phyloP scores from a whole-genome alignment of 2,888 invertebrate genomes.

The Heliconius charithonia region DNA sequence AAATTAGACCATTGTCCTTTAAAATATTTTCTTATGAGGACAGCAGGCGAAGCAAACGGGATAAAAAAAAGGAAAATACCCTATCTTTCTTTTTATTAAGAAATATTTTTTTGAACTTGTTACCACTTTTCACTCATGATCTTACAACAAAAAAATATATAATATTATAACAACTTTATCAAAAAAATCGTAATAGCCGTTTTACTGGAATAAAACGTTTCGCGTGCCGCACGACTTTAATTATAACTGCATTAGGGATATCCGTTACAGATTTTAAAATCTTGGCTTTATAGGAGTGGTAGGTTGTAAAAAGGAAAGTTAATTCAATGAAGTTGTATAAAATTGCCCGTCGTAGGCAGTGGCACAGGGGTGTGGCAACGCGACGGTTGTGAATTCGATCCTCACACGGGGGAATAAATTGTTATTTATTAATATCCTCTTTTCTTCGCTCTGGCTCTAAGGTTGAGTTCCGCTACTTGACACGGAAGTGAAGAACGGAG shows the following conservation, averaged over 20 bases:
- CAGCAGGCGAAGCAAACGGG: too few relatives aligned
- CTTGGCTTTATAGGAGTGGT: not conserved
- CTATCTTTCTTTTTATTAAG: too few relatives aligned
- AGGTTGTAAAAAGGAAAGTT: not conserved
- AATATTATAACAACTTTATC: slow-evolving; percentile 18
- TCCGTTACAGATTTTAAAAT: slow-evolving; percentile 25
- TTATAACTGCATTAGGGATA: slow-evolving; percentile 22
- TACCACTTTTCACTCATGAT: not conserved
- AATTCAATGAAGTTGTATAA: not conserved
- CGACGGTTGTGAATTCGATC: too few relatives aligned
- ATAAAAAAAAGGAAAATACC: too few relatives aligned
- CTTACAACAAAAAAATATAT: not conserved
- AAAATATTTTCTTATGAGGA: too few relatives aligned
- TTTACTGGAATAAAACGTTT: slow-evolving; percentile 20
- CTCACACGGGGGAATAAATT: too few relatives aligned
- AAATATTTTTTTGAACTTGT: not conserved
- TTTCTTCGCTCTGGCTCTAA: too few relatives aligned
- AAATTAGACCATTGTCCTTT: too few relatives aligned
- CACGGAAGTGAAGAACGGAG: too few relatives aligned
- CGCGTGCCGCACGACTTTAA: slow-evolving; percentile 31
- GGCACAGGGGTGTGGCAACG: too few relatives aligned
- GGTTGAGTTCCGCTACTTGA: too few relatives aligned
- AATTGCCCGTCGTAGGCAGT: not conserved
- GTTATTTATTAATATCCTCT: too few relatives aligned
- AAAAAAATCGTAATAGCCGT: slow-evolving; percentile 24